Evolutionary conservation across 1,140 invertebrate species (phyloP), one percentile per base, ranked within the genome.

Genomic region (Drosophila lacteicornis): DNA sequence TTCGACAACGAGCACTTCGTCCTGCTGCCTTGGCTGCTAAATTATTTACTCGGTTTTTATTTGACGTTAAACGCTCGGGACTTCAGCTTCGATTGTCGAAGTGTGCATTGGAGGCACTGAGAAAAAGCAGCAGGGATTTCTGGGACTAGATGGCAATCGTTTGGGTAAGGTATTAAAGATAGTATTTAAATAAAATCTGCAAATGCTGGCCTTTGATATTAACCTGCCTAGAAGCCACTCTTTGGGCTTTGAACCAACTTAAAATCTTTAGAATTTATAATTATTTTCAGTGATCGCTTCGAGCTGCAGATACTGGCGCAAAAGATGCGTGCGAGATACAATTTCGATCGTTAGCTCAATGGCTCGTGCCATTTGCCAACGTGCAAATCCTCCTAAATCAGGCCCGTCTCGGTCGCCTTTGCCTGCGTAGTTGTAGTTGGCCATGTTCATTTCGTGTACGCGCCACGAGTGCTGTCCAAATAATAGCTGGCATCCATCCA

Each of bases 21-120:
- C 68, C 33, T 36, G 22, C 33, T 62, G 66, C 70, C 42, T 45
- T 40, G 30, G 63, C 77, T 83, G 53, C 75, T 88, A 90, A 88
- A 88, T 88, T 88, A 88, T 88, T 88, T 88, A 85, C 85, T 81
- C 58, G 66, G 60, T 73, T 87, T 86, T 82, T 86, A 90, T 88
- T 90, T 79, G 82, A 77, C 81, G 81, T 76, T 88, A 79, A 88
- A 90, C 84, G 81, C 42, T 84, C 58, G 50, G 53, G 74, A 61
- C 77, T 78, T 77, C 11, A 79, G 65, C 56, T 59, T 79, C 57
- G 76, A 62, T 70, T 78, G 75, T 50, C 38, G 75, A 47, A 77
- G 60, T 38, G 56, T 49, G 58, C 65, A 78, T 40, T 12, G 57
- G 22, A 15, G n/a, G 43, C 75, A 77, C 68, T 51, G 68, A 15